Evolutionary conservation across 64 coral and sea anemone genomes (phyloP).

Genomic region (Montipora foliosa): DNA sequence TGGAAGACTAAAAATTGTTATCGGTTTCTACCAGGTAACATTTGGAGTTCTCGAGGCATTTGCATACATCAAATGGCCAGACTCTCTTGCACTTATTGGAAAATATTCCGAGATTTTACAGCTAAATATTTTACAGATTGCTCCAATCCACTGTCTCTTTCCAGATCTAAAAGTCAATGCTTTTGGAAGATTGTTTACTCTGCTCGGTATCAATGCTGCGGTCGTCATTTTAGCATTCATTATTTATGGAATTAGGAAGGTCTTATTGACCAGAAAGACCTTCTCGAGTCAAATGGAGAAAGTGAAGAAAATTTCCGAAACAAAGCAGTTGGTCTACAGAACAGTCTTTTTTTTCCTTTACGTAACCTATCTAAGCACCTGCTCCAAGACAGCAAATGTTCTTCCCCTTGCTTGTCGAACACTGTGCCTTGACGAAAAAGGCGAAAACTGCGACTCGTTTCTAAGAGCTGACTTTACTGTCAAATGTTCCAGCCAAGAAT

Average conservation of each 20-base stretch:
- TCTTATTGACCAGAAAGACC: neutral
- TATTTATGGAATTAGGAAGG: neutral
- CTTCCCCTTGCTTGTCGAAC: neutral
- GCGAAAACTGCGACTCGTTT: neutral
- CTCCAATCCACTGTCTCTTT: constrained; percentile 34
- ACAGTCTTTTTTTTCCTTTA: constrained; percentile 9
- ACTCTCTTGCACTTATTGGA: neutral
- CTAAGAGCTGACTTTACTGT: constrained; percentile 36
- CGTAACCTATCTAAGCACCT: neutral
- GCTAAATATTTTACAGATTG: too few species aligned
- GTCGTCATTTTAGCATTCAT: neutral
- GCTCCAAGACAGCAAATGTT: neutral
- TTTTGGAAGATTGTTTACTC: constrained; percentile 17
- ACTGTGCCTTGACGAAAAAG: neutral
- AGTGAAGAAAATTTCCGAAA: neutral
- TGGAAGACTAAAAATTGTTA: too few species aligned
- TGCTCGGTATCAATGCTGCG: constrained; percentile 21
- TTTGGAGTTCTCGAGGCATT: too few species aligned
- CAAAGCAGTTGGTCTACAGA: neutral
- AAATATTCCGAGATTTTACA: neutral
- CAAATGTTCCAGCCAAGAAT: neutral
- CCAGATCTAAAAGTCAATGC: neutral
- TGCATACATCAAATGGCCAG: too few species aligned
- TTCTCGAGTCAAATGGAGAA: neutral
- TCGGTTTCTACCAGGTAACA: too few species aligned